These are phyloP conservation scores for Conger conger DNA, from an alignment of 2,113 vertebrate genomes.

Conservation along the genomic window DNA sequence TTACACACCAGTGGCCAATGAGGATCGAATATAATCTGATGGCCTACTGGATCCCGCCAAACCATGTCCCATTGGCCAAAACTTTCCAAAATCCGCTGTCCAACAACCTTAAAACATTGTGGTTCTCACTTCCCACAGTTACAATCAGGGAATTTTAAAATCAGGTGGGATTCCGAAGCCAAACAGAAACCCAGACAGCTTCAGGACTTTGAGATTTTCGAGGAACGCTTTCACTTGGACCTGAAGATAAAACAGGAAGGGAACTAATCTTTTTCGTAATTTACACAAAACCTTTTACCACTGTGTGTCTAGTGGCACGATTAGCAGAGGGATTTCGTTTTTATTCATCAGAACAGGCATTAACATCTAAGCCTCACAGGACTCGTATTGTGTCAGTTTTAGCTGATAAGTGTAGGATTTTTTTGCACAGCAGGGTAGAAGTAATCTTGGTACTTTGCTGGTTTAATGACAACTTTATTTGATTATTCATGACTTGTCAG, in stretches of 20 bases:
- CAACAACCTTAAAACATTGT: constrained; percentile 54
- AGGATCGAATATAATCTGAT: constrained; percentile 61
- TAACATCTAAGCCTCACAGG: constrained; percentile 67
- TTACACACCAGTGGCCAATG: constrained; percentile 50
- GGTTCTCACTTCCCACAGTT: constrained; percentile 63
- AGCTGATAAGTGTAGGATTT: constrained; percentile 64
- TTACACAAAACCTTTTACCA: constrained; percentile 72
- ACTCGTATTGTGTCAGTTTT: constrained; percentile 62
- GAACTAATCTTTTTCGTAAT: constrained; percentile 73
- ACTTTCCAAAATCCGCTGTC: constrained; percentile 40
- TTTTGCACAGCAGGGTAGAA: constrained; percentile 21
- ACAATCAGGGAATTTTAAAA: constrained; percentile 61
- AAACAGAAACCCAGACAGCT: constrained; percentile 47
- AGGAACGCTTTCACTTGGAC: constrained; percentile 57
- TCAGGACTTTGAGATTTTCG: constrained; percentile 52
- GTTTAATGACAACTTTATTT: constrained; percentile 49
- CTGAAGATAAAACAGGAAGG: constrained; percentile 63
- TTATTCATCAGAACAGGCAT: constrained; percentile 69
- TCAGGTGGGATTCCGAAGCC: constrained; percentile 22
- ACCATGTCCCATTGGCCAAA: constrained; percentile 48
- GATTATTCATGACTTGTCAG: constrained; percentile 44
- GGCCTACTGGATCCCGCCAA: constrained; percentile 39
- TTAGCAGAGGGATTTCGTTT: constrained; percentile 73
- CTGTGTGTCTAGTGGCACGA: constrained; percentile 58
- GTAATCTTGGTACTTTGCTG: constrained; percentile 23